Evolutionary conservation across 2,113 vertebrate species (phyloP).

Genomic region (Anser brachyrhynchus): DNA sequence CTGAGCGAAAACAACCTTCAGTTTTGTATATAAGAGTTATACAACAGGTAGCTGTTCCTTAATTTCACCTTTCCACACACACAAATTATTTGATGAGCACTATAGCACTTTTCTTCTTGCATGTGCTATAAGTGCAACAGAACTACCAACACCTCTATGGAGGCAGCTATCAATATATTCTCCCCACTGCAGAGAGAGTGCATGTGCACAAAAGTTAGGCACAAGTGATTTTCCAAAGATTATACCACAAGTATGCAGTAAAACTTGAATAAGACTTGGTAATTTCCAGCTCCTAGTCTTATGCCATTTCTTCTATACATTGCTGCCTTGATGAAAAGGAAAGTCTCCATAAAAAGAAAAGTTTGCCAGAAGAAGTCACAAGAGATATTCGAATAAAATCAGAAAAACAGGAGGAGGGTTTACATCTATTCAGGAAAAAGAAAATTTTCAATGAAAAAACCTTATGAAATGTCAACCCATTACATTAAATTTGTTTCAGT

Average conservation of each 20-base stretch:
- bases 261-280: constrained; percentile 24
- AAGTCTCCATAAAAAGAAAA: constrained; percentile 30
- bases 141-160: constrained; percentile 60
- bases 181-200: constrained; percentile 61
- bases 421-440: constrained; percentile 1
- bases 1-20: constrained; percentile 47
- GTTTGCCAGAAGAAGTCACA: constrained; percentile 28
- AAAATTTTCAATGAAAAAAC: neutral
- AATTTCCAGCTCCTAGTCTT: constrained; percentile 50
- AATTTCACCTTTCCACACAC: constrained; percentile 40
- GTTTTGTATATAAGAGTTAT: neutral
- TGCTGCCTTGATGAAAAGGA: constrained; percentile 34
- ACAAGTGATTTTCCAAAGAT: constrained; percentile 52
- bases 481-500: constrained; percentile 46
- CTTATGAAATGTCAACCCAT: constrained; percentile 14
- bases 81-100: constrained; percentile 46
- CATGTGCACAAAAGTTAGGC: constrained; percentile 57
- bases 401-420: neutral
- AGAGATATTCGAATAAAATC: neutral
- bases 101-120: constrained; percentile 50
- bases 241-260: neutral
- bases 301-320: constrained; percentile 35
- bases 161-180: constrained; percentile 55
- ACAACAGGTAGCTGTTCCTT: constrained; percentile 17
- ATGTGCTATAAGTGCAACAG: constrained; percentile 17